Conservation (phyloP, 2,888 invertebrate species). For the Limnephilus rhombicus region DNA sequence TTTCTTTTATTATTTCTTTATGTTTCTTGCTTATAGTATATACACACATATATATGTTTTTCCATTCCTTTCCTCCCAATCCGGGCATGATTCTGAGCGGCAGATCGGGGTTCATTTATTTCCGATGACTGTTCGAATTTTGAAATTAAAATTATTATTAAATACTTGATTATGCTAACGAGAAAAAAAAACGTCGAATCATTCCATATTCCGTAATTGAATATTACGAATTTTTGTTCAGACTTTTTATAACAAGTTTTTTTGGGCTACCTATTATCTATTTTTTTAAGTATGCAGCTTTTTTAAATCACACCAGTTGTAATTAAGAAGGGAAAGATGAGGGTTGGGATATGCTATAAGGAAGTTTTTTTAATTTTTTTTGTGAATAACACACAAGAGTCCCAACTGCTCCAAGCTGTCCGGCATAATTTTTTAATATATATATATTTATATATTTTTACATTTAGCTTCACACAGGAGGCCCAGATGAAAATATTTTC, state of each 20-base stretch:
- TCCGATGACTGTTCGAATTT: slow-evolving; percentile 66
- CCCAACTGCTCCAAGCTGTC: too few relatives aligned
- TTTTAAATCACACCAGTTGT: too few relatives aligned
- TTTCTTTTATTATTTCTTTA: slow-evolving; percentile 56
- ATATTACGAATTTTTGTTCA: neutral
- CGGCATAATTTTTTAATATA: too few relatives aligned
- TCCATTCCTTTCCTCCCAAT: neutral
- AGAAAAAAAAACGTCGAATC: slow-evolving; percentile 2
- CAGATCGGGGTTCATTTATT: slow-evolving; percentile 65
- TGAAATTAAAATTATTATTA: slow-evolving; percentile 58
- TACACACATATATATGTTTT: neutral
- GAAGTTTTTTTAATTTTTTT: too few relatives aligned
- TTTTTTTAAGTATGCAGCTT: neutral
- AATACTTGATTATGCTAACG: slow-evolving; percentile 40
- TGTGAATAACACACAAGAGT: too few relatives aligned
- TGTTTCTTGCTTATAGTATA: slow-evolving; percentile 42
- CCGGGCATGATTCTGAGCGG: slow-evolving; percentile 2
- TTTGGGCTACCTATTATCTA: neutral
- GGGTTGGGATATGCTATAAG: too few relatives aligned
- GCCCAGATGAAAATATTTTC: too few relatives aligned
- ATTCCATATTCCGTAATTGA: neutral
- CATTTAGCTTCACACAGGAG: too few relatives aligned
- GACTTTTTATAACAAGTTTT: neutral
- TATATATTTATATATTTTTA: too few relatives aligned
- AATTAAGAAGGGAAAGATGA: too few relatives aligned